Evolutionary conservation across 2,797 vertebrate genomes (phyloP).

Genomic region (Microctenopoma steveboyesi): DNA sequence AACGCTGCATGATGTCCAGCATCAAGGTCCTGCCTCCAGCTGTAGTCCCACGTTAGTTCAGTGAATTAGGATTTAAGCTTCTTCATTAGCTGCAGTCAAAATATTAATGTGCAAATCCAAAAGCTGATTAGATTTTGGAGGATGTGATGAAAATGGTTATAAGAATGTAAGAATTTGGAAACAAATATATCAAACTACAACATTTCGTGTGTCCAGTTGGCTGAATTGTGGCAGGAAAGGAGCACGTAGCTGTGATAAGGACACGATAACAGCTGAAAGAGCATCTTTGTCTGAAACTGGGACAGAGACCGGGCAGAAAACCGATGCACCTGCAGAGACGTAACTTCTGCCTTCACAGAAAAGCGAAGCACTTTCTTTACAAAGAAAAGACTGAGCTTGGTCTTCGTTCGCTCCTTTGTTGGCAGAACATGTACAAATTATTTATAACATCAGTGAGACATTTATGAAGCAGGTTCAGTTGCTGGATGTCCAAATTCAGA

Average conservation of each 20-base stretch:
- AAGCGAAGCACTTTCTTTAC: neutral
- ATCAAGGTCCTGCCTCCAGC: neutral
- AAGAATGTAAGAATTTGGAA: neutral
- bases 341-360: neutral
- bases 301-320: conserved; percentile 21
- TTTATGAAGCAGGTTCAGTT: no score
- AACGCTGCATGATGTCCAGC: neutral
- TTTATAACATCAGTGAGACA: no score
- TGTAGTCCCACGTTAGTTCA: no score
- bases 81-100: no score
- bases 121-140: neutral
- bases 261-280: conserved; percentile 57
- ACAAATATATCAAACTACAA: neutral
- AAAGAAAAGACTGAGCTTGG: neutral
- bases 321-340: conserved; percentile 15
- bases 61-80: no score
- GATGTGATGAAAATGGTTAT: neutral
- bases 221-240: conserved; percentile 5
- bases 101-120: no score
- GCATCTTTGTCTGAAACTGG: conserved; percentile 53
- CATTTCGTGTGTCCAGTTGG: neutral
- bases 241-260: conserved; percentile 28
- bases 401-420: no score
- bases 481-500: no score
- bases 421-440: no score